phyloP scores from a whole-genome alignment of 1,140 invertebrate species.

The Tyrophagus putrescentiae region DNA sequence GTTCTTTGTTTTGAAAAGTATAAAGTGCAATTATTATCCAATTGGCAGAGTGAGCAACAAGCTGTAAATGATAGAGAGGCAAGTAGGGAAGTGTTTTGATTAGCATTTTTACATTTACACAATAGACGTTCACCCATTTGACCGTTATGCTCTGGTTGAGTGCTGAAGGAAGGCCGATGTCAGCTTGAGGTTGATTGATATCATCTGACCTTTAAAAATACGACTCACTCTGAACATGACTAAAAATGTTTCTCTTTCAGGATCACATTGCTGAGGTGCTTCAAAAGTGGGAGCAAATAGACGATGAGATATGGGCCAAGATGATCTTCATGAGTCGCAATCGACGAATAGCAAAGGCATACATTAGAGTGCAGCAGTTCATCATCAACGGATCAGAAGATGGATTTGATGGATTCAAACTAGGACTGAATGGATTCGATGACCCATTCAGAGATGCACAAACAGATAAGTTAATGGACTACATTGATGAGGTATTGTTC shows the following conservation, averaged over 20 bases:
- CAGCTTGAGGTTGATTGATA: no score
- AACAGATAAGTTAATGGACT: slow-evolving; percentile 74
- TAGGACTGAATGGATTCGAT: slow-evolving; percentile 73
- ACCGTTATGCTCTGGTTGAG: no score
- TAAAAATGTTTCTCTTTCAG: slow-evolving; percentile 42
- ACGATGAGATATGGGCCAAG: slow-evolving; percentile 95
- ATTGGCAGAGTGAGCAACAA: no score
- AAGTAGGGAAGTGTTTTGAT: no score
- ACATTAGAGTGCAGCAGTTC: slow-evolving; percentile 75
- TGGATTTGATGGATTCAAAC: slow-evolving; percentile 66
- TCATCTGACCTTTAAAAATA: no score
- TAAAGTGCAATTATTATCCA: no score
- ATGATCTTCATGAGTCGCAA: slow-evolving; percentile 86
- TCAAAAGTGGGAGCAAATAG: slow-evolving; percentile 89
- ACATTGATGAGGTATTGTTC: slow-evolving; percentile 59
- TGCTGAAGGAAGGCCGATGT: no score
- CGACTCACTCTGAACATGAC: no score
- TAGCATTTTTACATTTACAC: no score
- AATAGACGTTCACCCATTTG: no score
- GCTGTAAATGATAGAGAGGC: no score
- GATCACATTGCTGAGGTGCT: slow-evolving; percentile 91
- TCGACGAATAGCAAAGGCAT: slow-evolving; percentile 79
- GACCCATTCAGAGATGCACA: slow-evolving; percentile 82
- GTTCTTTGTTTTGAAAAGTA: no score
- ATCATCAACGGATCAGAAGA: slow-evolving; percentile 85